These are phyloP conservation scores for Lerema accius DNA, from an alignment of 1,140 invertebrate genomes.

Conservation along the genomic window DNA sequence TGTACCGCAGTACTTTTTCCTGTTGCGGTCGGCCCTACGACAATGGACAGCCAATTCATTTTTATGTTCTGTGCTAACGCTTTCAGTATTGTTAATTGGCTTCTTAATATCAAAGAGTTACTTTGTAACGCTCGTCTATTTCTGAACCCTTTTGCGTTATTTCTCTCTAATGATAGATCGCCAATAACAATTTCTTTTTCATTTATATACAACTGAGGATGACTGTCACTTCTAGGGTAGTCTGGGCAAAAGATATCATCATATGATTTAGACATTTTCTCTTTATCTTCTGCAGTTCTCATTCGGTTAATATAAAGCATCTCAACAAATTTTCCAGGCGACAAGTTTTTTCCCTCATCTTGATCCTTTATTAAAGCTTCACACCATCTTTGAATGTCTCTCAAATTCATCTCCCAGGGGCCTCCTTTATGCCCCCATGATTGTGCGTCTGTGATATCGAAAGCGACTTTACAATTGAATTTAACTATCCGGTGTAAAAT, in stretches of 20 bases:
- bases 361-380: constrained; percentile 82
- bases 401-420: constrained; percentile 98
- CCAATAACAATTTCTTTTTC: constrained; percentile 83
- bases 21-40: constrained; percentile 90
- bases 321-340: constrained; percentile 87
- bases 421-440: constrained; percentile 90
- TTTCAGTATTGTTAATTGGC: constrained; percentile 87
- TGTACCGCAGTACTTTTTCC: constrained; percentile 94
- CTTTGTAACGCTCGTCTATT: constrained; percentile 66
- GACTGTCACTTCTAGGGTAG: constrained; percentile 77
- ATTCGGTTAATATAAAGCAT: constrained; percentile 93
- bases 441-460: constrained; percentile 85
- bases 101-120: constrained; percentile 85
- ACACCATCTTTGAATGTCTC: constrained; percentile 97
- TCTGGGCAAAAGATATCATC: constrained; percentile 82
- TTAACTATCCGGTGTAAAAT: constrained; percentile 89
- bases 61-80: constrained; percentile 92
- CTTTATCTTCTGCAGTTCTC: constrained; percentile 88
- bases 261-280: constrained; percentile 85
- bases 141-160: constrained; percentile 67
- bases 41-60: constrained; percentile 95
- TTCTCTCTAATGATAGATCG: constrained; percentile 82
- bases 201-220: constrained; percentile 81
- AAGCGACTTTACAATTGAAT: constrained; percentile 90
- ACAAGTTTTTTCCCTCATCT: constrained; percentile 45